Conservation (phyloP, 2,888 invertebrate species). For the Erebia ligea region DNA sequence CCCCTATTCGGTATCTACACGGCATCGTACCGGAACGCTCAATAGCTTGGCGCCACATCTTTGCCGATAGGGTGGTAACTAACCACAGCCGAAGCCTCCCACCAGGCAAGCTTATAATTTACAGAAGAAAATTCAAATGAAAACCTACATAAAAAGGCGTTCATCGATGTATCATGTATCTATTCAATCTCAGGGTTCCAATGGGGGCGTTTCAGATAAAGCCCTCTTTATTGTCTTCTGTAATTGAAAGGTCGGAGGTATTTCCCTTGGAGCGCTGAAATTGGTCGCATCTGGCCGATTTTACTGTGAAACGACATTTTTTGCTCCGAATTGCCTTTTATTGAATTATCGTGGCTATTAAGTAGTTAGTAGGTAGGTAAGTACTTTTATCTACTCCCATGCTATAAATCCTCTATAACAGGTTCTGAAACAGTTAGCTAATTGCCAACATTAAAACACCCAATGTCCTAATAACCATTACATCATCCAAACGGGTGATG, state of each 20-base stretch:
- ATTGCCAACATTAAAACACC: no score
- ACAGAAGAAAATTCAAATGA: constrained; percentile 21
- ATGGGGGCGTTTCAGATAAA: constrained; percentile 56
- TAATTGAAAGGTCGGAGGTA: constrained; percentile 77
- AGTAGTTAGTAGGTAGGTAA: no score
- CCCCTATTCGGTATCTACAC: no score
- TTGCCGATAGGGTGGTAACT: no score
- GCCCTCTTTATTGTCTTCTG: constrained; percentile 74
- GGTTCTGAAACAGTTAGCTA: no score
- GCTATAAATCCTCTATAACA: no score
- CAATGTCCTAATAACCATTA: no score
- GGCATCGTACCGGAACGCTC: no score
- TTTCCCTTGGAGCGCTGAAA: constrained; percentile 67
- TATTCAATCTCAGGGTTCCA: constrained; percentile 42
- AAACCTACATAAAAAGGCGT: constrained; percentile 18
- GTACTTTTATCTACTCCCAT: no score
- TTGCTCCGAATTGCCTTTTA: constrained; percentile 29
- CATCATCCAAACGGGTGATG: no score
- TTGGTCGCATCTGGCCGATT: constrained; percentile 64
- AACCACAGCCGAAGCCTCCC: background rate
- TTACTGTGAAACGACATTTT: constrained; percentile 55
- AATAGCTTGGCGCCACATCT: no score
- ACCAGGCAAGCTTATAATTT: background rate
- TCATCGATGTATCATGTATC: constrained; percentile 18
- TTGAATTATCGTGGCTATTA: background rate